Conservation (phyloP, 2,888 invertebrate genomes). For the Habroteleia sp. region DNA sequence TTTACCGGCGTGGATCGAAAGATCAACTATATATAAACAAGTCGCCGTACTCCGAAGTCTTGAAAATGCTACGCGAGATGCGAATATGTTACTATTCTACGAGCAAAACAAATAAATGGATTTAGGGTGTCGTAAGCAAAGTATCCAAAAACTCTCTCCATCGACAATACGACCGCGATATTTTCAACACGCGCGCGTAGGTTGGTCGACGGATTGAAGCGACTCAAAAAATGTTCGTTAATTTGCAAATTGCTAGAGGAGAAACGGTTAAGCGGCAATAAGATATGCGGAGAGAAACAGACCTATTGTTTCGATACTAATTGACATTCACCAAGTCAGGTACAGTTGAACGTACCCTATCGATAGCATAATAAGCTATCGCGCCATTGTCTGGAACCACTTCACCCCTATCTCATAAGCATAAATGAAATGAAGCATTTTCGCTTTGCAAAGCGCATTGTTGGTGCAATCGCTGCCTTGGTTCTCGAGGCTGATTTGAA, state of each 20-base stretch:
- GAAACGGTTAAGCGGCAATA: conserved; percentile 38
- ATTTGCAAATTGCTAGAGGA: conserved; percentile 46
- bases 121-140: conserved; percentile 2
- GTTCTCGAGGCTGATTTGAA: no score
- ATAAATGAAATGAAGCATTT: conserved; percentile 37
- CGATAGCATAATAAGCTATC: conserved; percentile 78
- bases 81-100: conserved; percentile 30
- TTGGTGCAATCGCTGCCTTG: background rate
- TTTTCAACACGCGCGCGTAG: no score
- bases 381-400: conserved; percentile 75
- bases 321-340: conserved; percentile 75
- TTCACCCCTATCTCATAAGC: conserved; percentile 39
- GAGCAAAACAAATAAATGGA: conserved; percentile 28
- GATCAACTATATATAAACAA: conserved; percentile 77
- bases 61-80: conserved; percentile 42
- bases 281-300: conserved; percentile 48
- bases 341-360: conserved; percentile 73
- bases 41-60: conserved; percentile 50
- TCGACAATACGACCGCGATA: no score
- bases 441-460: conserved; percentile 39
- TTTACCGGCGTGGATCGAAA: conserved; percentile 70
- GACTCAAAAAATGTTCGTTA: conserved; percentile 43
- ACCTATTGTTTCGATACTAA: conserved; percentile 74
- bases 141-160: background rate
- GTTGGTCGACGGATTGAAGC: no score